These are phyloP conservation scores for Chrysocyon brachyurus DNA, from an alignment of 2,797 vertebrate genomes.

Conservation along the genomic window DNA sequence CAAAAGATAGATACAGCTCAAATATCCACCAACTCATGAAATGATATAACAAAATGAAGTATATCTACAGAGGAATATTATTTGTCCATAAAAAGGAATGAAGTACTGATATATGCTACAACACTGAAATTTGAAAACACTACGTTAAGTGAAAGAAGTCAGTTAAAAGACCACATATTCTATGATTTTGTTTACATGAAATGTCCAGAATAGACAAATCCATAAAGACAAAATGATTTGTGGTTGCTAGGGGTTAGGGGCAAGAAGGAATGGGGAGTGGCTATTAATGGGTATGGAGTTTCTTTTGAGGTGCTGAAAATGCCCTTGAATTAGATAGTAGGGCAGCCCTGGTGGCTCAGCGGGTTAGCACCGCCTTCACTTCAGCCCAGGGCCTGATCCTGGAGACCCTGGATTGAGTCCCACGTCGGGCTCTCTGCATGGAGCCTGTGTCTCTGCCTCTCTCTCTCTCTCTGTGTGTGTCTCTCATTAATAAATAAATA, in stretches of 20 bases:
- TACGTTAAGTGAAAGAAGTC: conserved; percentile 14
- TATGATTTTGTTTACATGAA: conserved; percentile 1
- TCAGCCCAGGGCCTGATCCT: no score
- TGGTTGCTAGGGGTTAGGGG: neutral
- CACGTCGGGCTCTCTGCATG: no score
- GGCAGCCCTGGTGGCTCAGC: no score
- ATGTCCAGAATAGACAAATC: neutral
- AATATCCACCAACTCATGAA: neutral
- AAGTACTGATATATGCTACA: neutral
- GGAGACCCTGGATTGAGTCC: no score
- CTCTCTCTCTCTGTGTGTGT: no score
- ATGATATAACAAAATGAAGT: neutral
- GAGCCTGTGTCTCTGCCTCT: no score
- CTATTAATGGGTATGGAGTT: neutral
- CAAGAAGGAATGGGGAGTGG: neutral
- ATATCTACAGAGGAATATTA: neutral
- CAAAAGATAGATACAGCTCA: neutral
- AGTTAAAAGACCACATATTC: neutral
- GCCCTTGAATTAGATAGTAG: neutral
- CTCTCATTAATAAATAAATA: no score
- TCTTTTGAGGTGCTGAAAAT: neutral
- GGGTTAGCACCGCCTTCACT: no score
- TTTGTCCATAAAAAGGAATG: neutral
- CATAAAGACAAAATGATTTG: neutral
- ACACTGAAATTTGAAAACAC: conserved; percentile 10